Evolutionary conservation across 2,113 vertebrate species (phyloP), one percentile per base, ranked within the genome.

Genomic region (Harpagus bidentatus): DNA sequence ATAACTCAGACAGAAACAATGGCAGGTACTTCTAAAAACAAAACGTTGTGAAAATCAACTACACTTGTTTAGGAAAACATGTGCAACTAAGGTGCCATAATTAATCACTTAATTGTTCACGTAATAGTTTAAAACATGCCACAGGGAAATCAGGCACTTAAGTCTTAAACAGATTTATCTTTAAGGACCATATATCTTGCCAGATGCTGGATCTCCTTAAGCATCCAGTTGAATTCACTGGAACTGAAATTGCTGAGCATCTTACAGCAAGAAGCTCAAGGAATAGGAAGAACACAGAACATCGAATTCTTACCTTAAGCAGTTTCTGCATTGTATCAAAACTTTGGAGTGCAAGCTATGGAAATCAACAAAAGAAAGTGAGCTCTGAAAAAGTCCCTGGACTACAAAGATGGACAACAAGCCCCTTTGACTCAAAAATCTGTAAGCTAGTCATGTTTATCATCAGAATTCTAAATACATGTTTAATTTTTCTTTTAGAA

Each of bases 311-410:
- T 97, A 99, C 99, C 98, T 99, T 99, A 19, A 99, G 96, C 45
- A 99, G 98, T 80, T 99, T 99, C 99, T 99, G 99, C 92, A 99
- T 95, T 31, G 97, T 99, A 69, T 98, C 98, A 95, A 99, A 99
- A 93, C 98, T 99, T 84, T 99, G 99, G 58, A 98, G 98, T 17
- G 99, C 99, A 61, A 99, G 98, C 99, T 99, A 55, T 13, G 69
- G 93, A 96, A 47, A 96, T 45, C 19, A 91, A 87, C 28, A 93
- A 28, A 66, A 93, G 45, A 95, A 34, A 95, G 55, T 36, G 22
- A 86, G 67, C 16, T 26, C 48, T 50, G 50, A 58, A 19, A 50
- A 77, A 71, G 47, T 36, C 55, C 31, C n/a, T 19, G 43, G 66
- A 47, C 29, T 17, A 48, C 70, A 80, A 71, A 63, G 2, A 16